Evolutionary conservation across 2,797 vertebrate genomes (phyloP).

Genomic region (Allenopithecus nigroviridis): DNA sequence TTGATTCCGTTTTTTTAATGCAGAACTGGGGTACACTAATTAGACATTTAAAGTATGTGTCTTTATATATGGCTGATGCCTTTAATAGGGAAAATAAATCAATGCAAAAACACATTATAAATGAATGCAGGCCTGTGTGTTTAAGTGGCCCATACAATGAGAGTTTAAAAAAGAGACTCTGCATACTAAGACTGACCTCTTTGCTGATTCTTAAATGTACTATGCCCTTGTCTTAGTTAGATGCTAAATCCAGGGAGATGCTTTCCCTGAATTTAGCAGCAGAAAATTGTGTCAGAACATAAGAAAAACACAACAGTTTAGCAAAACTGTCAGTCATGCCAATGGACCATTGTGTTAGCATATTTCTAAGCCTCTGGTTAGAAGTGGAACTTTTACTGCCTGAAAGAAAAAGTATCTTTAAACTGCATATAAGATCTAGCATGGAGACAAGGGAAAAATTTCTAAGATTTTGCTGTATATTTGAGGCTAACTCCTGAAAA

Average conservation of each 20-base stretch:
- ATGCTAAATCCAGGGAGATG: background rate
- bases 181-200: background rate
- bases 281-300: background rate
- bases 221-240: background rate
- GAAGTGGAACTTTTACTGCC: background rate
- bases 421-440: background rate
- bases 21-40: background rate
- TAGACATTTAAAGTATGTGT: background rate
- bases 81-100: background rate
- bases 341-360: background rate
- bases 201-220: background rate
- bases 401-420: background rate
- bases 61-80: background rate
- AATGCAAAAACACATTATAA: background rate
- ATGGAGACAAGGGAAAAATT: background rate
- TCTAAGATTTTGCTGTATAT: background rate
- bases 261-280: background rate
- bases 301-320: background rate
- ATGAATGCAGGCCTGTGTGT: background rate
- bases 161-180: background rate
- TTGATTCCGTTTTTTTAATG: background rate
- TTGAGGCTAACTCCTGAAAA: background rate
- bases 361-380: background rate
- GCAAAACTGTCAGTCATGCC: background rate
- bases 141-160: background rate